phyloP scores from a whole-genome alignment of 2,113 vertebrate genomes.

The Ceyx cyanopectus region DNA sequence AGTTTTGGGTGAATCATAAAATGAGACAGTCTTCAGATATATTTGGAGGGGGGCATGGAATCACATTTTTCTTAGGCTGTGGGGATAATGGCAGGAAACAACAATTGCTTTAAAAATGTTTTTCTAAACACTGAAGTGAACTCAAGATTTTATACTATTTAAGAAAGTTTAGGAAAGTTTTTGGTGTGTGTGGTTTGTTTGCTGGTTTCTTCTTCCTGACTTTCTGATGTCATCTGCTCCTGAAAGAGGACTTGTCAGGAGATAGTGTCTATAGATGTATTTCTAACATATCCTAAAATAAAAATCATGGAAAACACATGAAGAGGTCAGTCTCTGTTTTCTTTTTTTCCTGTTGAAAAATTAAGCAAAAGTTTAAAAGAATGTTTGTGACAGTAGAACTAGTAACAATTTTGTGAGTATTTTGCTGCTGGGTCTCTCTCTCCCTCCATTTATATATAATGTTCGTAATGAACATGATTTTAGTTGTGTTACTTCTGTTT shows the following conservation, averaged over 20 bases:
- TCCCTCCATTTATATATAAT: not conserved
- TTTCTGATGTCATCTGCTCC: not conserved
- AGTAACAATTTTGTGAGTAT: not conserved
- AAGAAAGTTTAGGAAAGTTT: not conserved
- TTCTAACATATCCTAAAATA: not conserved
- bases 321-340: not conserved
- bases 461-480: not conserved
- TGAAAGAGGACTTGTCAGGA: slow-evolving; percentile 7
- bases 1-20: slow-evolving; percentile 50
- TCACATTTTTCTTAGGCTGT: not conserved
- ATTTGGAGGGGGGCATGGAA: slow-evolving; percentile 5
- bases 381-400: not conserved
- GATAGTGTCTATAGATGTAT: not conserved
- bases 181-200: not conserved
- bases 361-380: not conserved
- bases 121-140: not conserved
- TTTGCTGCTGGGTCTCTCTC: not conserved
- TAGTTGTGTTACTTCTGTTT: not conserved
- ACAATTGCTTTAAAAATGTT: not conserved
- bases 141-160: not conserved
- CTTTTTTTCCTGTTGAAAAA: not conserved
- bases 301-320: not conserved
- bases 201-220: not conserved
- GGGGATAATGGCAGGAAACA: not conserved
- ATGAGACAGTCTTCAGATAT: not conserved